Evolutionary conservation across 1,140 invertebrate genomes (phyloP), one percentile per base, ranked within the genome.

Genomic region (Meloidogyne floridensis): DNA sequence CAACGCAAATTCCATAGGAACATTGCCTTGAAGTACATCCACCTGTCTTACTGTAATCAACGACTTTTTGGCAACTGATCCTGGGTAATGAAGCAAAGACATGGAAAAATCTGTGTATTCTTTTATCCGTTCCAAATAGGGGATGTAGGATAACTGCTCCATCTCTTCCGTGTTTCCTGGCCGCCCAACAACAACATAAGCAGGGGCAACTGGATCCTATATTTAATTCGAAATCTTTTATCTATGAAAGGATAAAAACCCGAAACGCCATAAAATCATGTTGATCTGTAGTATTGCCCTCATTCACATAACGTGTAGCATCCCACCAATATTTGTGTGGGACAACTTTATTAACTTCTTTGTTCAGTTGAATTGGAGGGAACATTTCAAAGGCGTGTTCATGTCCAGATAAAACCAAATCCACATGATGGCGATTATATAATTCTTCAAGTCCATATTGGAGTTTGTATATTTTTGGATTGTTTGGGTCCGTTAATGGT

Each of bases 371-470:
- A 59, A 78, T 59, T 47, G 77, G 77, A 18, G 77, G 77, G 47
- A 78, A 78, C n/a, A 71, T 18, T 51, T 78, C 77, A 70, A 65
- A 78, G 6, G n/a, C 72, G 54, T 71, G 51, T 47, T 71, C 77
- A n/a, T 71, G 18, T 43, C 77, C 77, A 18, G 77, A 71, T 20
- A 78, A 51, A 18, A 78, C 77, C 18, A 78, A 70, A 43, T 78
- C 77, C 9, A 78, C 77, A n/a, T 65, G 11, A 47, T 78, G 47
- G 2, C 47, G 65, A 71, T 78, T 78, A n/a, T 51, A 78, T 8
- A 78, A 47, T 71, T 78, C 77, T 71, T 78, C 77, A 65, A 78
- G 65, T 15, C 77, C 77, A 71, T 78, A 78, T 32, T 32, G 32
- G n/a, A 72, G n/a, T 32, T 53, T 59, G n/a, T 70, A 32, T 32